A percentile compares a stretch with the other conserved stretches of the same genome.
Conservation (phyloP, 2,797 vertebrate genomes). For the Valencia hispanica region DNA sequence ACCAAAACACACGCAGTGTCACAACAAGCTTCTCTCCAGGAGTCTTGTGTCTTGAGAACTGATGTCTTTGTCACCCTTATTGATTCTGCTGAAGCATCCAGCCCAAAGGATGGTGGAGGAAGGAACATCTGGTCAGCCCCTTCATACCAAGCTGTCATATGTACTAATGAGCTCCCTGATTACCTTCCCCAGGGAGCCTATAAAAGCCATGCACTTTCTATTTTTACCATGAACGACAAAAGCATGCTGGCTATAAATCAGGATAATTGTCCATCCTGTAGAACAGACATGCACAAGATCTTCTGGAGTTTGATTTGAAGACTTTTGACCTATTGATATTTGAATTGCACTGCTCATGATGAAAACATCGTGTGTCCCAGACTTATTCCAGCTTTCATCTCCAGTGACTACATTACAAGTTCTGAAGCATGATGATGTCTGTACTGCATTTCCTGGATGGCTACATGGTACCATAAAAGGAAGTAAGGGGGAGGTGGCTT, state of each 20-base stretch:
- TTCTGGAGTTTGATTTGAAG: constrained; percentile 51
- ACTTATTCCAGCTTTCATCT: constrained; percentile 39
- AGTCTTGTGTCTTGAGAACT: constrained; percentile 24
- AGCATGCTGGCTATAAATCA: constrained; percentile 62
- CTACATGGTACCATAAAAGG: constrained; percentile 48
- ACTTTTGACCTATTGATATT: constrained; percentile 52
- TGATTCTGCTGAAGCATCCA: constrained; percentile 38
- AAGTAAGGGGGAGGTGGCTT: constrained; percentile 8
- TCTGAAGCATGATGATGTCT: constrained; percentile 37
- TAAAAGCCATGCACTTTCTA: constrained; percentile 52
- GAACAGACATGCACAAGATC: constrained; percentile 47
- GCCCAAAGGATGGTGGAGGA: constrained; percentile 47
- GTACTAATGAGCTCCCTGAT: constrained; percentile 75
- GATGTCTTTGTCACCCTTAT: constrained; percentile 33
- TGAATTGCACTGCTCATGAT: constrained; percentile 49
- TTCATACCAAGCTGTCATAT: constrained; percentile 65
- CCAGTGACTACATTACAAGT: constrained; percentile 37
- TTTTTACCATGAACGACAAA: constrained; percentile 68
- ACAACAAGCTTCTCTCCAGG: constrained; percentile 33
- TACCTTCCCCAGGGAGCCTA: constrained; percentile 70
- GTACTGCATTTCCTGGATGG: constrained; percentile 32
- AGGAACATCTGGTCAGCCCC: constrained; percentile 69
- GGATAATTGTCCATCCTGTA: constrained; percentile 50
- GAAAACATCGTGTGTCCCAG: constrained; percentile 55
- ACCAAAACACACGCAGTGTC: constrained; percentile 51